Conservation (phyloP, 2,888 invertebrate species). For the Athripsodes cinereus region DNA sequence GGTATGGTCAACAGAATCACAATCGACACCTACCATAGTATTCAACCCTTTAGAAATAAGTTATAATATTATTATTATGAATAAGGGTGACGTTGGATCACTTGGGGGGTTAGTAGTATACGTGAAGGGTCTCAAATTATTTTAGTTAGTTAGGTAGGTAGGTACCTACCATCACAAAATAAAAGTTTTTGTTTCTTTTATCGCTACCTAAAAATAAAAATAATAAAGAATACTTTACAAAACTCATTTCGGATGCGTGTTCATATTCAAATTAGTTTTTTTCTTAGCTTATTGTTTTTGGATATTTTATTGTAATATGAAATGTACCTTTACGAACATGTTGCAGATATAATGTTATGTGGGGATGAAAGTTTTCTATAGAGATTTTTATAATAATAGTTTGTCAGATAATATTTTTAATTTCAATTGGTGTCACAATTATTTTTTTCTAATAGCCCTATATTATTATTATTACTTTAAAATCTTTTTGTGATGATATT, state of each 20-base stretch:
- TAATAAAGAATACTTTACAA: conserved; percentile 24
- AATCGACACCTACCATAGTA: no score
- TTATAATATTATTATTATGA: no score
- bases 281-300: conserved; percentile 24
- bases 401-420: conserved; percentile 25
- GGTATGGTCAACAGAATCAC: no score
- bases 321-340: no score
- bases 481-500: neutral
- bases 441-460: conserved; percentile 10
- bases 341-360: no score
- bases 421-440: conserved; percentile 24
- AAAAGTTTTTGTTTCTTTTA: conserved; percentile 24
- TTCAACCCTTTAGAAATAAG: no score
- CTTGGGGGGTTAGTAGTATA: conserved; percentile 14
- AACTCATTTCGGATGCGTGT: conserved; percentile 23
- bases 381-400: conserved; percentile 16
- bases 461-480: neutral
- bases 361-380: conserved; percentile 17
- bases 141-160: neutral
- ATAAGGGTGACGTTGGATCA: conserved; percentile 5
- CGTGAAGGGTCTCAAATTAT: conserved; percentile 21
- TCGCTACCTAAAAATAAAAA: conserved; percentile 28
- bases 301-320: conserved; percentile 17
- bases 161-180: neutral
- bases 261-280: conserved; percentile 27